Percentiles rank a stretch among this genome's conserved stretches.
These are phyloP conservation scores for Sinocyclocheilus grahami DNA, from an alignment of 2,113 vertebrate genomes.

Conservation along the genomic window DNA sequence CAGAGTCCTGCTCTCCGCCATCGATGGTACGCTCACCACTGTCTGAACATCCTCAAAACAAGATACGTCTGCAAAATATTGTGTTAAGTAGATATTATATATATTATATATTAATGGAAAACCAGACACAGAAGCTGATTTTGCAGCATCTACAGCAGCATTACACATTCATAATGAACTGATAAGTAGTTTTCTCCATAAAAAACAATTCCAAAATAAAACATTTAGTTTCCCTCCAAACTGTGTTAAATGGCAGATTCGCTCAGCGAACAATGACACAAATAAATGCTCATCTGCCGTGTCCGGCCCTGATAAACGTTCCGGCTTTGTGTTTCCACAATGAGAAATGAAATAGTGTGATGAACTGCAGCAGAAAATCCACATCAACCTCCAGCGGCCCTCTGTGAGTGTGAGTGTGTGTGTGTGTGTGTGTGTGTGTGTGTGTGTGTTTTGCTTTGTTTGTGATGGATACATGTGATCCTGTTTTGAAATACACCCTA, in stretches of 20 bases:
- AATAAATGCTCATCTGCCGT: background rate
- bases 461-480: background rate
- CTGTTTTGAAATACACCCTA: background rate
- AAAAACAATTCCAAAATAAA: background rate
- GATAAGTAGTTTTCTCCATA: background rate
- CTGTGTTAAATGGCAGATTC: background rate
- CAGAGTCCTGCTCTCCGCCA: slow-evolving; percentile 92
- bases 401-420: background rate
- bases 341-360: background rate
- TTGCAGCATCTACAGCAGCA: background rate
- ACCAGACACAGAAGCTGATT: background rate
- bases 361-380: slow-evolving; percentile 10
- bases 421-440: too few relatives aligned
- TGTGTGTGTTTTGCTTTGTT: background rate
- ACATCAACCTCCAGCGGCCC: background rate
- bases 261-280: slow-evolving; percentile 7
- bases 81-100: too few relatives aligned
- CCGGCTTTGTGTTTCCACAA: background rate
- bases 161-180: background rate
- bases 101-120: background rate
- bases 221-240: slow-evolving; percentile 11
- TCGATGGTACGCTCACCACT: slow-evolving; percentile 96
- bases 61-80: too few relatives aligned
- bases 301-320: background rate
- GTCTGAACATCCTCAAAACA: background rate